Percentiles rank a stretch among this genome's conserved stretches.
Evolutionary conservation across 2,888 invertebrate species (phyloP).

Genomic region (Meta bourneti): DNA sequence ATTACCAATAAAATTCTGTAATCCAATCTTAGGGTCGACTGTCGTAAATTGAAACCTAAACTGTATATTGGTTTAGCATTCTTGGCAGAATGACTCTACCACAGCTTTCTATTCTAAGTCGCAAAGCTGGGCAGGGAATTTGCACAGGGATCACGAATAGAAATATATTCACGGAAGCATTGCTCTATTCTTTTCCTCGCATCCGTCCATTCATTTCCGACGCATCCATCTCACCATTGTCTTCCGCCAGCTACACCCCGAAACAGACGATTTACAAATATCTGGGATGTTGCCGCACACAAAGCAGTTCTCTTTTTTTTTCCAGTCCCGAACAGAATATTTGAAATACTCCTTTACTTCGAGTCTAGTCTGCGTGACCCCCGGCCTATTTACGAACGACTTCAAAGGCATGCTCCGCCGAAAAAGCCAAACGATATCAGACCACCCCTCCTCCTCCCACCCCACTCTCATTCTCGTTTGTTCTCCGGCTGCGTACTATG

Average conservation of each 20-base stretch:
- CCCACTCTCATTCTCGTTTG: constrained; percentile 18
- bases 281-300: not conserved
- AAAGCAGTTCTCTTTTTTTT: not conserved
- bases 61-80: too few species aligned
- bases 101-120: too few species aligned
- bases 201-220: too few species aligned
- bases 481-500: not conserved
- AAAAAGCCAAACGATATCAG: constrained; percentile 55
- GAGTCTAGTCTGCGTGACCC: not conserved
- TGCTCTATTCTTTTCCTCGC: not conserved
- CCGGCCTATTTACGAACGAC: constrained; percentile 41
- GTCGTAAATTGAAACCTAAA: too few species aligned
- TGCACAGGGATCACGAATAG: not conserved
- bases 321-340: not conserved
- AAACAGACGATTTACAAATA: constrained; percentile 16
- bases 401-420: constrained; percentile 45
- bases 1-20: too few species aligned
- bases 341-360: constrained; percentile 22
- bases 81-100: too few species aligned
- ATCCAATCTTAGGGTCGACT: too few species aligned
- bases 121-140: too few species aligned
- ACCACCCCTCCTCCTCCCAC: not conserved
- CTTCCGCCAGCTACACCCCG: not conserved
- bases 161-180: not conserved
- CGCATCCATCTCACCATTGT: not conserved